phyloP scores from a whole-genome alignment of 2,113 vertebrate genomes.

The Pedetes capensis region DNA sequence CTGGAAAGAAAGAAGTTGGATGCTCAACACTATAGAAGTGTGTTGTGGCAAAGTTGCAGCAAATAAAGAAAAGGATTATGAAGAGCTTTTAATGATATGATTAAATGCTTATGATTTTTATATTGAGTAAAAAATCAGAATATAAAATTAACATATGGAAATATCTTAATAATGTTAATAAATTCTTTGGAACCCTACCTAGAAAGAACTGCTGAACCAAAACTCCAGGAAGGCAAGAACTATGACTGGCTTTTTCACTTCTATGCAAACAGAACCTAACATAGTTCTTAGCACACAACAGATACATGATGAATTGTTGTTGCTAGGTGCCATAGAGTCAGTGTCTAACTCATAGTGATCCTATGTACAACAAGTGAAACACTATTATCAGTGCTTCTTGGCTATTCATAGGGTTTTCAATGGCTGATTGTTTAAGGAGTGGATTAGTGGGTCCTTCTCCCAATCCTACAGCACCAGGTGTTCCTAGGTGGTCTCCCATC shows the following conservation, averaged over 20 bases:
- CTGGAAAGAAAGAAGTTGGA: background rate
- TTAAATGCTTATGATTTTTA: constrained; percentile 2
- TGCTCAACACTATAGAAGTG: background rate
- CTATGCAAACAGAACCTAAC: background rate
- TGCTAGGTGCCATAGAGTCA: too few species aligned
- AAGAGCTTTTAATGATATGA: background rate
- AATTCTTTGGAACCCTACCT: background rate
- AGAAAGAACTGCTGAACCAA: background rate
- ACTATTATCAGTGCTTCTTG: too few species aligned
- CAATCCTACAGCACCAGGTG: too few species aligned
- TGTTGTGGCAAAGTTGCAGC: background rate
- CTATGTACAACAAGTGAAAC: too few species aligned
- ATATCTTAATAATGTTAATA: background rate
- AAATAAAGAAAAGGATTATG: constrained; percentile 2
- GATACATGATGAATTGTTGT: too few species aligned
- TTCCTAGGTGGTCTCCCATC: too few species aligned
- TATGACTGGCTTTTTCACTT: background rate
- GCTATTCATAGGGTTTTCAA: too few species aligned
- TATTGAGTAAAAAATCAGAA: constrained; percentile 12
- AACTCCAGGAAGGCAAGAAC: background rate
- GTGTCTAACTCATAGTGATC: too few species aligned
- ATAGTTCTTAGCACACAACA: background rate
- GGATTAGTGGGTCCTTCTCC: too few species aligned
- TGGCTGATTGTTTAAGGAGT: too few species aligned
- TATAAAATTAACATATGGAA: background rate